Percentiles rank a stretch among this genome's conserved stretches.
These are phyloP conservation scores for Brachyptera risi DNA, from an alignment of 2,888 invertebrate species.

Conservation along the genomic window DNA sequence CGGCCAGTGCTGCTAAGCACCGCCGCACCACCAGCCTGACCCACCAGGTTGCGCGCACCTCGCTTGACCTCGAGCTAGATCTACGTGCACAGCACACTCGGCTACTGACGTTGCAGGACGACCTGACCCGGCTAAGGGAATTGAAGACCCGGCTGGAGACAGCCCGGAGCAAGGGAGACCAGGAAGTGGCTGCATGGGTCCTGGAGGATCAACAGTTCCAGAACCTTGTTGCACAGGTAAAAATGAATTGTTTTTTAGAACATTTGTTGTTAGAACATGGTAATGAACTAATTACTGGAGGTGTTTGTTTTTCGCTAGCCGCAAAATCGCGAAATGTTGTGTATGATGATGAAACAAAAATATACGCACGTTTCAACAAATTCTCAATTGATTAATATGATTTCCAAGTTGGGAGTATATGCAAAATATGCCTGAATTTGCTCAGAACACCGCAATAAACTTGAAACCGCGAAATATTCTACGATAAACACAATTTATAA, in stretches of 20 bases:
- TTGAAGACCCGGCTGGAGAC: conserved; percentile 75
- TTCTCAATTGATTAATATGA: too few relatives aligned
- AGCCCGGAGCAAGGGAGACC: conserved; percentile 77
- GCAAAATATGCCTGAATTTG: too few relatives aligned
- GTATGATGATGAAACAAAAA: too few relatives aligned
- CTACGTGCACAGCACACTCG: conserved; percentile 87
- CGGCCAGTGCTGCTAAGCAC: conserved; percentile 47
- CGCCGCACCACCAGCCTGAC: conserved; percentile 29
- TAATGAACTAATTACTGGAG: too few relatives aligned
- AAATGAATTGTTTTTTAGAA: too few relatives aligned
- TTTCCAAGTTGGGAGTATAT: too few relatives aligned
- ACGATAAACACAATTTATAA: too few relatives aligned
- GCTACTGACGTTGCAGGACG: conserved; percentile 76
- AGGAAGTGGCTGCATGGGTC: conserved; percentile 79
- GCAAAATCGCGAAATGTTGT: too few relatives aligned
- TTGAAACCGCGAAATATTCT: too few relatives aligned
- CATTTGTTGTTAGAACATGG: too few relatives aligned
- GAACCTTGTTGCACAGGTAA: conserved; percentile 55
- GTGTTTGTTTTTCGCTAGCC: background rate
- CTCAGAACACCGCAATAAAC: too few relatives aligned
- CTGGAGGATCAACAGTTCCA: conserved; percentile 84
- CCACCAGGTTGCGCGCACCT: conserved; percentile 51
- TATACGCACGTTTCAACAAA: too few relatives aligned
- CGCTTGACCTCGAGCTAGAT: conserved; percentile 87
- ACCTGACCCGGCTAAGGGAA: conserved; percentile 74